Base-by-base conservation (phyloP, 2,113 vertebrate species). In the Isichthys henryi region DNA sequence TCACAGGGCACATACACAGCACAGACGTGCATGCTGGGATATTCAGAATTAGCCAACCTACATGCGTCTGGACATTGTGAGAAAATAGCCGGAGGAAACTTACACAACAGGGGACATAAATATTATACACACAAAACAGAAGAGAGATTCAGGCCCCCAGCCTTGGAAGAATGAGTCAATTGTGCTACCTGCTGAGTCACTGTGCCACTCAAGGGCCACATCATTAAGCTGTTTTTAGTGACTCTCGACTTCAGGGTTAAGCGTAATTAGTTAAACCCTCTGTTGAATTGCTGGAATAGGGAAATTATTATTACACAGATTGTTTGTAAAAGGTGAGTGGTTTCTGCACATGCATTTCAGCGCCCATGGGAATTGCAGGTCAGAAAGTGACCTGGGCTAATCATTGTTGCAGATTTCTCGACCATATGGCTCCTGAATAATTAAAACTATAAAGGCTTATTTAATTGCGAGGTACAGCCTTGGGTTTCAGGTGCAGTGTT, bases 351-450 rank as follows among this genome's bases (percentile, higher is more conserved):
- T 31, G 45, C 4, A 27, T 85, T 86, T 88, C 56, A 4, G 17
- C 2, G 50, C 27, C 50, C 27, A 43, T 35, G 48, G n/a, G 49
- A 48, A 88, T n/a, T 31, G 49, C 70, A 39, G 66, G 87, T 88
- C 87, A 74, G 23, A 21, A 31, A 21, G 17, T 80, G 66, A 82
- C 27, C 31, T 9, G 15, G 19, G 31, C 23, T 52, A 53, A 39
- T 53, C 43, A n/a, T 56, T 84, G 35, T 89, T 82, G 49, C 80
- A 89, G 80, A 84, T 84, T 84, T 58, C 23, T 27, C 50, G 15
- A 45, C 52, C 77, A 89, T 84, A 85, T 85, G 88, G 77, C 52
- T 62, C 19, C 52, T 58, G 87, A 66, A 62, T 84, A 84, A 84
- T 39, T 84, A 43, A 89, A 53, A 46, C 31, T 58, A 83, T 49